Conservation (phyloP, 2,888 invertebrate genomes). For the Drosophila fungiperda region DNA sequence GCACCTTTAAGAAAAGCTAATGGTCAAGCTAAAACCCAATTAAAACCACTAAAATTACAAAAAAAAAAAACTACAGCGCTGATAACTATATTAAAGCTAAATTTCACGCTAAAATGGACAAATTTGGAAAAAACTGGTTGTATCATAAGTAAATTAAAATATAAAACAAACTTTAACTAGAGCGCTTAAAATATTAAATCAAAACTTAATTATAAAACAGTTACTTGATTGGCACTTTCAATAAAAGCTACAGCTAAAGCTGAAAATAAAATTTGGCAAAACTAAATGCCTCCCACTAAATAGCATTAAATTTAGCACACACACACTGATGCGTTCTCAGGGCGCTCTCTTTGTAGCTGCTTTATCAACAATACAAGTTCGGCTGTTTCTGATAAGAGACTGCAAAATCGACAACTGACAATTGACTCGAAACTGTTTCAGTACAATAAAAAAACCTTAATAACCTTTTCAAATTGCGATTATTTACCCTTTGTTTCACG, state of each 20-base stretch:
- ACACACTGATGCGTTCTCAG: neutral
- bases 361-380: conserved; percentile 54
- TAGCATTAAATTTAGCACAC: neutral
- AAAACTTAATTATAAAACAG: neutral
- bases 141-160: neutral
- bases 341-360: neutral
- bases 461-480: conserved; percentile 11
- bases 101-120: neutral
- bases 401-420: conserved; percentile 41
- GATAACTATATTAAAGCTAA: neutral
- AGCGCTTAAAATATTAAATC: neutral
- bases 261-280: conserved; percentile 4
- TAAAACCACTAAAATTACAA: too few species aligned
- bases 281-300: conserved; percentile 5
- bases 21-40: neutral
- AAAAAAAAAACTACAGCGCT: neutral
- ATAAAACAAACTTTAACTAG: neutral
- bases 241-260: neutral
- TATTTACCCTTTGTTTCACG: conserved; percentile 33
- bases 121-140: neutral
- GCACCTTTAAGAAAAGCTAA: neutral
- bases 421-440: conserved; percentile 4
- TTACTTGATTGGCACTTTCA: neutral
- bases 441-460: conserved; percentile 1
- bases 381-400: conserved; percentile 45